Evolutionary conservation across 2,113 vertebrate genomes (phyloP), one percentile per base, ranked within the genome.

Genomic region (Chlamydotis undulata): DNA sequence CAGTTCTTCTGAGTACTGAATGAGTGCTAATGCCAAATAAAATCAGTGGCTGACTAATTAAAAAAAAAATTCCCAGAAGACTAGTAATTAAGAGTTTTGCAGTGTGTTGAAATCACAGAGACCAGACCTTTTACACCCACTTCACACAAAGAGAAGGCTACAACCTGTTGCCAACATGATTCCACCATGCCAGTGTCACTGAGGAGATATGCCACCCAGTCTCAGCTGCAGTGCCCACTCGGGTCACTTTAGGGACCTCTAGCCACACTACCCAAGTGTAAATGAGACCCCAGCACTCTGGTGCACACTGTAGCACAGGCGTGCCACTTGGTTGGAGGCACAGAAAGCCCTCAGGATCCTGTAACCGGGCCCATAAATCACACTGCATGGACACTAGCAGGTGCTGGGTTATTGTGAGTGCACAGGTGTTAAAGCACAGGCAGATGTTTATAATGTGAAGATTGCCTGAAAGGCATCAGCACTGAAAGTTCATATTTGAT

Each of bases 231-330:
- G 5, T 7, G 12, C 9, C 25, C 8, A 7, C 25, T 7, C 2
- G 0, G 8, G 5, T 19, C 8, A 7, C 16, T 39, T 26, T 45
- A 43, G 55, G 39, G 9, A 45, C 4, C 7, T 52, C 19, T 10
- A 29, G 14, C 29, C 64, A 25, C 17, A 10, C 7, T 9, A 9
- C 24, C 16, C 5, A 33, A 53, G 41, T 5, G 10, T 22, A 67
- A 13, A 52, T 0, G 2, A 70, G 5, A 13, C 4, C 29, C 6
- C n/a, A 43, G 57, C 16, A 35, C 8, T 3, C 7, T 2, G 14
- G 6, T 49, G n/a, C 2, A 19, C 9, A 7, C 41, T 6, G 19
- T 3, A 61, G 19, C 1, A 1, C 7, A 15, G 0, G 0, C 2
- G 12, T 47, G 28, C 24, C 61, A 25, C 31, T 3, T 24, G 3